Evolutionary conservation across 2,888 invertebrate species (phyloP), one percentile per base, ranked within the genome.

Genomic region (Chrysotoxum bicinctum): DNA sequence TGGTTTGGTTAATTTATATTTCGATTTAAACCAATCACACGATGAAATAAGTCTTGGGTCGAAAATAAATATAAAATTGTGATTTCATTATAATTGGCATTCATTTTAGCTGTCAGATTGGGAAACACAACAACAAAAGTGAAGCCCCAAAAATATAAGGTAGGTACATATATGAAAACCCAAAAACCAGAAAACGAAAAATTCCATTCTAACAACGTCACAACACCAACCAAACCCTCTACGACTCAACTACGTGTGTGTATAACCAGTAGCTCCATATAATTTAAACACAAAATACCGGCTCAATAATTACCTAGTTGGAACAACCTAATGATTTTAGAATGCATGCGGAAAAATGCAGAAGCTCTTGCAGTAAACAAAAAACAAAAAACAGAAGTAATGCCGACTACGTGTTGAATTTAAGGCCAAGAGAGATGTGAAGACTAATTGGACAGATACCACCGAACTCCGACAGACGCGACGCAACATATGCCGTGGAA

Each of bases 261-360:
- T 75, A 84, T 60, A 45, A 84, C 80, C 84, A 84, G 84, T 80
- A 84, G 84, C 80, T 68, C 64, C 21, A 72, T 80, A 80, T 84
- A 84, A 84, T 80, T 84, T 84, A 80, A 79, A 66, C 80, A 66
- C 80, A 84, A 84, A 84, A 84, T 84, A 84, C 84, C 84, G 84
- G 80, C 74, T 72, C 75, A 80, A 84, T 84, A 84, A 84, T 84
- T 80, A 80, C 84, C 84, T 84, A 84, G 70, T 75, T 80, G 79
- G 72, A 72, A 80, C 70, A 75, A 72, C 75, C 84, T 84, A 84
- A 80, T 84, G 80, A 80, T 84, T 84, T 80, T 50, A 66, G 66
- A 80, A 76, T 70, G 84, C 80, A 84, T 66, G 84, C 58, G 37
- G 45, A 84, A 80, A 80, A 84, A 80, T 80, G 80, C 75, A 80